Base-by-base conservation (phyloP, 2,888 invertebrate genomes). In the Coecobrya sp. region DNA sequence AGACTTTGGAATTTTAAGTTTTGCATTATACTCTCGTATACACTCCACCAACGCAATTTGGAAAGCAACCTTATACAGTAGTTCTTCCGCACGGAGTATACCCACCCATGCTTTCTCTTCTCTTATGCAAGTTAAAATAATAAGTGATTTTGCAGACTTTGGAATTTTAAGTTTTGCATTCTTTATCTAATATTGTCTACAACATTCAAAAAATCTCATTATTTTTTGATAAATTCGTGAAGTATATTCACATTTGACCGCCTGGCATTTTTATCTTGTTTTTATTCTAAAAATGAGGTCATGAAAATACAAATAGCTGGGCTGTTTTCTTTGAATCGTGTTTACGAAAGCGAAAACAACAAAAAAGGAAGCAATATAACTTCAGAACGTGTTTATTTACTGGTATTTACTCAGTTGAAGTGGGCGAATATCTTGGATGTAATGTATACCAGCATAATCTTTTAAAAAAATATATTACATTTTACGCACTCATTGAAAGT, bases 401-500 rank as follows among this genome's bases (percentile, higher is more conserved):
- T 49, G 13, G 11, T 49, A 49, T 22, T 59, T 22, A 59, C 59
- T 59, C 59, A n/a, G n/a, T 59, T 59, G 13, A 59, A 59, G 49
- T 59, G 19, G 7, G 22, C 19, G 59, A 59, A 59, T 49, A 13
- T 13, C 3, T 49, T 52, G 10, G 52, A 52, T 52, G 10, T 52
- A 10, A 52, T 16, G 10, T 52, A n/a, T 16, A 52, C 10, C 52
- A 52, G 5, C 2, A 52, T 10, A 16, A 5, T 5, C 45, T 45
- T 45, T 45, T 55, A 16, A 19, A 62, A 22, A 62, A 62, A 62
- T 62, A 62, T 22, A 62, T 36, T 70, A 36, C 13, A 70, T 13
- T 73, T 45, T 19, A 70, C n/a, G 19, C 42, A 73, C 45, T 88
- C 68, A 52, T 81, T 88, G 65, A 81, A 81, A 88, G 81, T 81